phyloP scores from a whole-genome alignment of 2,797 vertebrate genomes.

The Anguilla anguilla region DNA sequence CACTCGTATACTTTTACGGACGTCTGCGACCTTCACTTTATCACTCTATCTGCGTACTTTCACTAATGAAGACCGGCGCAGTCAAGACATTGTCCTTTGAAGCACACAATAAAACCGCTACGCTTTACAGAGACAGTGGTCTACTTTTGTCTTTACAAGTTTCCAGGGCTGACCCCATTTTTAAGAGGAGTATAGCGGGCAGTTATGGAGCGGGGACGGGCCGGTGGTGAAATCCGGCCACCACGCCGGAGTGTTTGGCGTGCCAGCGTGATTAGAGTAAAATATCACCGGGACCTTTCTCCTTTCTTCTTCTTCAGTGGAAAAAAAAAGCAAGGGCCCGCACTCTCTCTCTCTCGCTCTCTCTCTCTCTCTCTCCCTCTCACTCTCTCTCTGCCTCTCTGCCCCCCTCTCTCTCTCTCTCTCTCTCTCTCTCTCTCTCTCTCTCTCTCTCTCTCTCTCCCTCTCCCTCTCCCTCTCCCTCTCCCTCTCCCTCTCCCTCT shows the following conservation, averaged over 20 bases:
- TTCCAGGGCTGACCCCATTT: background rate
- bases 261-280: background rate
- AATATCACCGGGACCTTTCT: background rate
- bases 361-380: too few species aligned
- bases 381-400: too few species aligned
- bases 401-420: too few species aligned
- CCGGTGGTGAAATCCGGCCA: background rate
- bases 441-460: too few species aligned
- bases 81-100: background rate
- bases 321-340: background rate
- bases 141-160: background rate
- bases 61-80: background rate
- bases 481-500: too few species aligned
- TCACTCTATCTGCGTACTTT: background rate
- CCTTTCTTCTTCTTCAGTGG: background rate
- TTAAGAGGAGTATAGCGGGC: background rate
- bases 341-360: too few species aligned
- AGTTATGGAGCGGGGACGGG: background rate
- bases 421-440: too few species aligned
- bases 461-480: too few species aligned
- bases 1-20: background rate
- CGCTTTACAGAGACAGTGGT: background rate
- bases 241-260: background rate
- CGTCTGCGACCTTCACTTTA: background rate
- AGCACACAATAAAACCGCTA: background rate